Evolutionary conservation across 1,140 invertebrate genomes (phyloP), one percentile per base, ranked within the genome.

Genomic region (Ericerus pela): DNA sequence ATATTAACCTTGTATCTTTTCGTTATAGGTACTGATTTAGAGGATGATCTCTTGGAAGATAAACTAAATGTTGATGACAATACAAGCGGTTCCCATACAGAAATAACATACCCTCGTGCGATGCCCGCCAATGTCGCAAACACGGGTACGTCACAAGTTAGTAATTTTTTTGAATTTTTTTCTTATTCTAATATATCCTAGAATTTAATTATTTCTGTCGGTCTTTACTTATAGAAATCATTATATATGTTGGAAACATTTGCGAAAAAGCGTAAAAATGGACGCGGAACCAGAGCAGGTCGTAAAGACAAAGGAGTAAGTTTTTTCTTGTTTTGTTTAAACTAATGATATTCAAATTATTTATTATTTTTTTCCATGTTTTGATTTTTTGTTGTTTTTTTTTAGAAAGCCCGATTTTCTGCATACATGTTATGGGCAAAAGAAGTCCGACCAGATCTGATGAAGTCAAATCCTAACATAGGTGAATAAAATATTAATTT

Each of bases 351-450:
- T n/a, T n/a, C n/a, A n/a, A n/a, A n/a, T 6, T 6, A n/a, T 20
- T 10, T 47, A 47, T 47, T 22, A 5, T 22, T 24, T 5, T 5
- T 16, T 18, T 8, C 26, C 20, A 22, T 14, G 14, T 14, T 10
- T 24, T 24, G 20, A 47, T 47, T 24, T 10, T 47, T 47, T 47
- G 22, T 24, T 2, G 26, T 33, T 33, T 33, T 22, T 22, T 47
- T 47, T 47, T 16, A 47, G 41, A 47, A 84, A 72, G 77, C 81
- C 5, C 73, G 84, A 58, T 82, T 86, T 56, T 90, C 88, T 2
- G 88, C 88, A 1, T 93, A 92, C 69, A 89, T 88, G 79, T 71
- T 92, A 62, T 92, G 88, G 86, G 84, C 86, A 4, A 82, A 85
- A 63, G 84, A 88, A 65, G 77, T 85, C 29, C 74, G 88, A 43